Base-by-base conservation (phyloP, 2,797 vertebrate species). In the Percopsis omiscomaycus region DNA sequence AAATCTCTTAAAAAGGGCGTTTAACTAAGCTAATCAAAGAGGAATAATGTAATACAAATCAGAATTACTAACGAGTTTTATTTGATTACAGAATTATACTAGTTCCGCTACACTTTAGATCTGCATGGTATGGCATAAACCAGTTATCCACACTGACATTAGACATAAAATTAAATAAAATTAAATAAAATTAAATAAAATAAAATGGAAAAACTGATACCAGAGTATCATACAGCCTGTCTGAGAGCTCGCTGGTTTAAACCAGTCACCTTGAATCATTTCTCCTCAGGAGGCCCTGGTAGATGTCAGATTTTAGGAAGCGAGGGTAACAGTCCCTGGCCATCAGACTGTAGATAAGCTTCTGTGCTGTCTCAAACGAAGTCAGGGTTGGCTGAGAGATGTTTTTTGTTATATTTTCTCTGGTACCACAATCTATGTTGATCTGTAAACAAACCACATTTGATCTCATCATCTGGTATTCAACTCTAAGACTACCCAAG, bases 281-380 rank as follows among this genome's bases (percentile, higher is more conserved):
- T 75, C 92, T 94, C 81, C 89, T 91, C 77, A 94, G 73, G 68
- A 98, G 84, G 66, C 93, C 89, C 87, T 93, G 94, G 87, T 98
- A 98, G 62, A 88, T 78, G 70, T 97, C 94, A 63, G 97, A 98
- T 82, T 95, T 97, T 66, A 98, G 88, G 91, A 99, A 98, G 51
- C 96, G 91, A 1, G 97, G 97, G 58, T 96, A 98, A 74, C 94
- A 96, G 86, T 98, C 97, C 80, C 95, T 95, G 66, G 95, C 93
- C 97, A 99, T 96, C 74, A 99, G 95, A 61, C 92, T 86, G 54
- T 96, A 95, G 86, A 99, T 86, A 66, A 93, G 85, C 81, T 92
- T 94, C 89, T 99, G 97, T 52, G 96, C 97, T 1, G 92, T 88
- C 58, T 99, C 96, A 71, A 99, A 99, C 48, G 94, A 98, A 73